phyloP scores from a whole-genome alignment of 1,140 invertebrate genomes.

The Drosophila biarmipes region DNA sequence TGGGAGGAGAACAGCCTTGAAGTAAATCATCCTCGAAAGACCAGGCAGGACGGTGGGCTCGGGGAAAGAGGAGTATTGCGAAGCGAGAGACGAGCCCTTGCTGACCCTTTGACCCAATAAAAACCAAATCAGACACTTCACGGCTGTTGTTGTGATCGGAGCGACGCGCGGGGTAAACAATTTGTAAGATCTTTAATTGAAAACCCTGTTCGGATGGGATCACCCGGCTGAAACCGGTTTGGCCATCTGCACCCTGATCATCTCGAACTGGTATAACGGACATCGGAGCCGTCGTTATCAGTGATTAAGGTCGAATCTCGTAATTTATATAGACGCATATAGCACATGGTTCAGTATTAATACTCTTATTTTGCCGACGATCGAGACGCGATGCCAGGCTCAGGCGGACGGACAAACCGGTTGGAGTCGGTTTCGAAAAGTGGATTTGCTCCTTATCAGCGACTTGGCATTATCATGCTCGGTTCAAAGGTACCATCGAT shows the following conservation, averaged over 20 bases:
- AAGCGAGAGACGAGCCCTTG: background rate
- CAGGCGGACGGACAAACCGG: conserved; percentile 48
- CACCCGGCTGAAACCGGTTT: conserved; percentile 46
- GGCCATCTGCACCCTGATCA: conserved; percentile 25
- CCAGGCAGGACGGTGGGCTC: too few species aligned
- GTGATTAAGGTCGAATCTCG: conserved; percentile 69
- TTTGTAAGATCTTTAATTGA: conserved; percentile 62
- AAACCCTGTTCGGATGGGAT: conserved; percentile 17
- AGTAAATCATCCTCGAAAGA: too few species aligned
- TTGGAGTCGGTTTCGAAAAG: conserved; percentile 53
- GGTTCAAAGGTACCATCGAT: conserved; percentile 71
- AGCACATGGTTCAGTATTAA: conserved; percentile 69
- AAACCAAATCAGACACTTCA: conserved; percentile 14
- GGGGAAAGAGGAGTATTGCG: too few species aligned
- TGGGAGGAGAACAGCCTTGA: too few species aligned
- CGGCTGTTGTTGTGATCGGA: conserved; percentile 11
- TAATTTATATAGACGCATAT: conserved; percentile 60
- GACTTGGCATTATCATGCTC: conserved; percentile 54
- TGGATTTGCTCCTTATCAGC: conserved; percentile 65
- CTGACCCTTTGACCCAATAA: conserved; percentile 26
- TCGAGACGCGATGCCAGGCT: conserved; percentile 32
- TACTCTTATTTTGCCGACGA: conserved; percentile 48
- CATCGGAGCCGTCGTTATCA: conserved; percentile 59
- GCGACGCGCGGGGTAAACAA: conserved; percentile 16
- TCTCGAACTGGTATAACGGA: conserved; percentile 55